Percentiles rank a stretch among this genome's conserved stretches.
Evolutionary conservation across 2,888 invertebrate genomes (phyloP).

Genomic region (Kryphioiulus occultus): DNA sequence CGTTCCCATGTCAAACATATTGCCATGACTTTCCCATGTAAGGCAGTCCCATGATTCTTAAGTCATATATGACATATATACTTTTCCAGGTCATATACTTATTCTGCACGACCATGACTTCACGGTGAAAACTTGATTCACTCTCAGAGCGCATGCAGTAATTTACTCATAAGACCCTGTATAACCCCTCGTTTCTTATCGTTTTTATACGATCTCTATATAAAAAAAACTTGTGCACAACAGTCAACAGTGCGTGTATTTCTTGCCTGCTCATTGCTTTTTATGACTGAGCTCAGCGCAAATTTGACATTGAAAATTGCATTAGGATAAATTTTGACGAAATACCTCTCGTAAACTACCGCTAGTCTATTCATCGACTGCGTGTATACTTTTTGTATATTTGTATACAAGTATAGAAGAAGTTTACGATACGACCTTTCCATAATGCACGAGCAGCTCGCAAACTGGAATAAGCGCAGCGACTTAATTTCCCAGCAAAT

Average conservation of each 20-base stretch:
- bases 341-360: not conserved
- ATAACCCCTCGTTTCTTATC: too few species aligned
- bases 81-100: too few species aligned
- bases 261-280: not conserved
- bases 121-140: too few species aligned
- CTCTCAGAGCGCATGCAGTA: not conserved
- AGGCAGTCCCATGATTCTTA: too few species aligned
- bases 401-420: not conserved
- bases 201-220: not conserved
- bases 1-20: too few species aligned
- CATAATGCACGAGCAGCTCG: not conserved
- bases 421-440: not conserved
- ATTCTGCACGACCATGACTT: too few species aligned
- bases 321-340: not conserved
- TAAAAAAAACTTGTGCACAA: not conserved
- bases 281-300: not conserved
- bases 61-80: too few species aligned
- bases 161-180: too few species aligned
- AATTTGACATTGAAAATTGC: constrained; percentile 13
- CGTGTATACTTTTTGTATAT: too few species aligned
- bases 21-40: too few species aligned
- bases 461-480: not conserved
- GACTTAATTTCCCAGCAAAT: not conserved
- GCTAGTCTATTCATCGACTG: not conserved
- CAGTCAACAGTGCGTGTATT: not conserved